Percentiles rank a stretch among this genome's conserved stretches.
Evolutionary conservation across 2,888 invertebrate genomes (phyloP).

Genomic region (Coenonympha arcania): DNA sequence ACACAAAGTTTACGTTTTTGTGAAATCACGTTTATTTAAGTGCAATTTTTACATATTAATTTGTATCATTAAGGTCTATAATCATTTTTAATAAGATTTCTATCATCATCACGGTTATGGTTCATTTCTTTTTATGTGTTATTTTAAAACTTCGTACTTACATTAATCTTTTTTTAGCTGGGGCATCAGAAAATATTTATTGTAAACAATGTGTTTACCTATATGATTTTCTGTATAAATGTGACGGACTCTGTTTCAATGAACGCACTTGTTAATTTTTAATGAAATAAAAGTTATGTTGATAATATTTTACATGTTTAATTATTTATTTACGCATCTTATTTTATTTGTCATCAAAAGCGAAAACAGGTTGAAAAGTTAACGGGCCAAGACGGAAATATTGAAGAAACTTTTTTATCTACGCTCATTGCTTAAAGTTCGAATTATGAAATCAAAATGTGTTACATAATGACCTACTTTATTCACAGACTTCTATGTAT

Average conservation of each 20-base stretch:
- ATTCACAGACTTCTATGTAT: too few relatives aligned
- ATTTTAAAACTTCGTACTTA: slow-evolving; percentile 23
- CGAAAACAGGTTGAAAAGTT: too few relatives aligned
- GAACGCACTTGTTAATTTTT: slow-evolving; percentile 65
- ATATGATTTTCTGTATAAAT: slow-evolving; percentile 38
- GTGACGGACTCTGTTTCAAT: slow-evolving; percentile 42
- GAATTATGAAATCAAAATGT: too few relatives aligned
- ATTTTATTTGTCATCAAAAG: too few relatives aligned
- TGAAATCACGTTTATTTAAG: slow-evolving; percentile 51
- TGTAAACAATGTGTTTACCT: slow-evolving; percentile 25
- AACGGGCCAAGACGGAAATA: too few relatives aligned
- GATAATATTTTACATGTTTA: slow-evolving; percentile 36
- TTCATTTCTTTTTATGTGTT: slow-evolving; percentile 39
- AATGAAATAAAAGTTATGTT: slow-evolving; percentile 69
- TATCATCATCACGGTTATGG: slow-evolving; percentile 46
- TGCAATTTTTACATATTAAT: slow-evolving; percentile 56
- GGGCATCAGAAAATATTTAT: slow-evolving; percentile 32
- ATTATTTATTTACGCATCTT: slow-evolving; percentile 16
- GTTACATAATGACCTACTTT: too few relatives aligned
- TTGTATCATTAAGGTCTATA: slow-evolving; percentile 36
- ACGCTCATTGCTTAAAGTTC: too few relatives aligned
- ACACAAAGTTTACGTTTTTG: slow-evolving; percentile 40
- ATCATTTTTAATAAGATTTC: slow-evolving; percentile 10
- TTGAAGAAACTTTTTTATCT: too few relatives aligned
- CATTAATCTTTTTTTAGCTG: slow-evolving; percentile 33